These are phyloP conservation scores for Leucoraja ocellata DNA, from an alignment of 2,797 vertebrate genomes.

Conservation along the genomic window DNA sequence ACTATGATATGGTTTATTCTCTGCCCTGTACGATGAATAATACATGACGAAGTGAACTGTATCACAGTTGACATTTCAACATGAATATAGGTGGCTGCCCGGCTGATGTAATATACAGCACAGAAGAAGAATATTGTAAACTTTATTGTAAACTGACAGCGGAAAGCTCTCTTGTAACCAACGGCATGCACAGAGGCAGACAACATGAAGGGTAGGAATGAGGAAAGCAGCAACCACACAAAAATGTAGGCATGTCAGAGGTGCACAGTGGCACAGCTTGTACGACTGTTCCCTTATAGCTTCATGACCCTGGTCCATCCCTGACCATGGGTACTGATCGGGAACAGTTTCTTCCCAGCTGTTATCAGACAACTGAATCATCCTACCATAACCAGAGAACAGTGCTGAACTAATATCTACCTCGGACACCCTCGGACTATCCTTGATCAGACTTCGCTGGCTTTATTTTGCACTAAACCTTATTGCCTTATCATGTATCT, in stretches of 20 bases:
- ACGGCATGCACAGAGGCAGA: not conserved
- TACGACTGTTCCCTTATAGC: too few relatives aligned
- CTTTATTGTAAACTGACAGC: conserved; percentile 28
- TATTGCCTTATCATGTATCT: too few relatives aligned
- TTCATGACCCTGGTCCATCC: too few relatives aligned
- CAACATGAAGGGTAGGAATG: not conserved
- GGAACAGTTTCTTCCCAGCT: too few relatives aligned
- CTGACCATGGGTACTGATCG: too few relatives aligned
- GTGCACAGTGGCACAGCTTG: not conserved
- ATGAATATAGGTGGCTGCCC: conserved; percentile 29
- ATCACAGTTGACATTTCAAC: conserved; percentile 31
- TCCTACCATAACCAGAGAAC: too few relatives aligned
- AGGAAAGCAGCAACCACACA: not conserved
- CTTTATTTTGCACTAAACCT: too few relatives aligned
- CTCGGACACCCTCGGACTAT: too few relatives aligned
- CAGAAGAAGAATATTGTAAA: conserved; percentile 14
- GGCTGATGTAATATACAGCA: conserved; percentile 14
- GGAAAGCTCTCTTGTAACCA: conserved; percentile 11
- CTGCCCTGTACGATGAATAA: conserved; percentile 6
- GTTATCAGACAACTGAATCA: too few relatives aligned
- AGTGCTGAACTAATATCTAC: too few relatives aligned
- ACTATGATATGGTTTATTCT: conserved; percentile 9
- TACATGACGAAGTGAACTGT: conserved; percentile 13
- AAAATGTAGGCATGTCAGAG: too few relatives aligned
- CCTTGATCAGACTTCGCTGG: too few relatives aligned